Conservation (phyloP, 2,113 vertebrate species). For the Silurus meridionalis region DNA sequence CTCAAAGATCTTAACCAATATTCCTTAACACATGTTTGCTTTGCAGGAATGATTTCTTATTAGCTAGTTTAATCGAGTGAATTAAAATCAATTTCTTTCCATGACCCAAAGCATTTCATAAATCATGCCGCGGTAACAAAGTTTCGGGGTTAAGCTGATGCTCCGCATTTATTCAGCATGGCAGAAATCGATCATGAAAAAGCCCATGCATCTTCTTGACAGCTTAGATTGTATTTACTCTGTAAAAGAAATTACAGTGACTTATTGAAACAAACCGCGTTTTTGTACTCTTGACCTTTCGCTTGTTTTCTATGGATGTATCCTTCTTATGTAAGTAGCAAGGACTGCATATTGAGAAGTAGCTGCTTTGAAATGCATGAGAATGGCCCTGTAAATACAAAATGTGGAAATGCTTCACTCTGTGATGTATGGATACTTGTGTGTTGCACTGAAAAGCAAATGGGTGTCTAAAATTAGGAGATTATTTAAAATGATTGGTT, state of each 20-base stretch:
- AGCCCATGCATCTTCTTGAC: conserved; percentile 72
- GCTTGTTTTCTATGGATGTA: conserved; percentile 50
- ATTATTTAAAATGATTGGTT: neutral
- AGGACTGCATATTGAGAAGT: conserved; percentile 50
- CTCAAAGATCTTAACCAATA: conserved; percentile 15
- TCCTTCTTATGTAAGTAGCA: conserved; percentile 60
- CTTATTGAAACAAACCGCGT: conserved; percentile 59
- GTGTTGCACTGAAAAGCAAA: conserved; percentile 6
- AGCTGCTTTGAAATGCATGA: conserved; percentile 39
- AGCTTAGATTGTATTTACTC: conserved; percentile 74
- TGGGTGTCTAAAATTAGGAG: neutral
- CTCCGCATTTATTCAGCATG: conserved; percentile 64
- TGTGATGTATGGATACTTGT: neutral
- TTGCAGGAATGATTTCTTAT: conserved; percentile 70
- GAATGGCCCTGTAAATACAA: conserved; percentile 35
- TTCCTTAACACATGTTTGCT: conserved; percentile 61
- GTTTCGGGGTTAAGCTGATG: conserved; percentile 67
- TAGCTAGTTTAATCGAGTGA: conserved; percentile 72
- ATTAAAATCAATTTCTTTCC: conserved; percentile 71
- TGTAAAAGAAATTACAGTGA: conserved; percentile 65
- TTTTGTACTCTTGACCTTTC: conserved; percentile 67
- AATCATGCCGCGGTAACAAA: conserved; percentile 63
- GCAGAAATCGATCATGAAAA: conserved; percentile 72
- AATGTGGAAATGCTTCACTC: conserved; percentile 42
- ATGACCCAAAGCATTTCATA: conserved; percentile 62